phyloP scores from a whole-genome alignment of 2,113 vertebrate species.

The Ammodytes dubius region DNA sequence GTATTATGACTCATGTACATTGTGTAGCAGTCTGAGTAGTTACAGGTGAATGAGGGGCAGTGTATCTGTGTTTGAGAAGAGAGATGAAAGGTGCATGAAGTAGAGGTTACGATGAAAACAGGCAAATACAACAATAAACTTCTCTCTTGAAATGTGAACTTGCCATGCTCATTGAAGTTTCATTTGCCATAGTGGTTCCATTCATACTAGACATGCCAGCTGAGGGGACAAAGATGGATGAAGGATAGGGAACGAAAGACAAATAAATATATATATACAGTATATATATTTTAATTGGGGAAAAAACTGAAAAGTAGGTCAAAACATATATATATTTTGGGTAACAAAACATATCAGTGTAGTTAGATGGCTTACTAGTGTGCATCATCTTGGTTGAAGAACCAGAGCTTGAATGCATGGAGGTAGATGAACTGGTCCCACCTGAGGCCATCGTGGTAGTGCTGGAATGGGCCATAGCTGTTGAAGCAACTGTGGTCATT shows the following conservation, averaged over 20 bases:
- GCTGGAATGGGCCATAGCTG: no score
- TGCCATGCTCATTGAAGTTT: constrained; percentile 40
- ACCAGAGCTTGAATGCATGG: no score
- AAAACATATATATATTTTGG: neutral
- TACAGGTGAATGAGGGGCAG: constrained; percentile 80
- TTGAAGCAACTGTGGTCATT: neutral
- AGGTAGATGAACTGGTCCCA: no score
- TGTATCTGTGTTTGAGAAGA: constrained; percentile 62
- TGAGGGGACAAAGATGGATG: constrained; percentile 31
- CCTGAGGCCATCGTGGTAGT: no score
- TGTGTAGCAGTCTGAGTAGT: constrained; percentile 74
- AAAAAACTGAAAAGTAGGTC: neutral
- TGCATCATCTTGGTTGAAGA: no score
- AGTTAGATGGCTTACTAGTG: no score
- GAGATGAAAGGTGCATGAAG: neutral
- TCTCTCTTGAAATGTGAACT: constrained; percentile 25
- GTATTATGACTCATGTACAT: constrained; percentile 63
- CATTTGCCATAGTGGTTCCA: constrained; percentile 10
- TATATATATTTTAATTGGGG: neutral
- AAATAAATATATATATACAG: neutral
- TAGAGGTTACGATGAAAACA: neutral
- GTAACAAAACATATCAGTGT: constrained; percentile 1
- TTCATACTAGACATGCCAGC: neutral
- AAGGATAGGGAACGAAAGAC: neutral
- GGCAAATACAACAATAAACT: neutral